Evolutionary conservation across 2,888 invertebrate species (phyloP), one percentile per base, ranked within the genome.

Genomic region (Zygothrica quintamaculata): DNA sequence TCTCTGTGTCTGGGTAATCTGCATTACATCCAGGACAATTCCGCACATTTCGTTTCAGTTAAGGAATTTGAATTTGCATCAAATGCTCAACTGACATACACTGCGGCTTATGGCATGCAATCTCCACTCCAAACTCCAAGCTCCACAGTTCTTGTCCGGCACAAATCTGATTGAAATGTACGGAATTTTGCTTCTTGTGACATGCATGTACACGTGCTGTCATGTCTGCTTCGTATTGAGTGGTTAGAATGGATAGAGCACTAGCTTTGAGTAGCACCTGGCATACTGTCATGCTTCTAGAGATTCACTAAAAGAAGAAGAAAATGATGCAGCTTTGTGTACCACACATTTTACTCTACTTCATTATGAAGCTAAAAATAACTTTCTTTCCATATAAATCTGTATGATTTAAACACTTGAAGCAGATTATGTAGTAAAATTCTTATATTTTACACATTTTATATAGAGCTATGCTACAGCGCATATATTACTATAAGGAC

Each of bases 151-250:
- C n/a, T n/a, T n/a, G 52, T 57, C 46, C 5, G 37, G n/a, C 58
- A 46, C 40, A 42, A 53, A 55, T 77, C 66, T 84, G 80, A 87
- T 86, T 86, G 79, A 81, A 87, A 84, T 81, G 72, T 47, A 58
- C 65, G 46, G 64, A 65, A 65, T 59, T 40, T 52, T 50, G 44
- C 53, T 36, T 18, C 37, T 34, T 59, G 46, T 56, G 47, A 53
- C 68, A 52, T 57, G 64, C 9, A 29, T 29, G 29, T 9, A 29
- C 36, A 43, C 61, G 44, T 33, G 18, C 44, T 43, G 29, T 9
- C 29, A 29, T 8, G 29, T n/a, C 29, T n/a, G 7, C n/a, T 22
- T 22, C 18, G 5, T 22, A 22, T 22, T 22, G 18, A 22, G 18
- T 22, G 2, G 37, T 9, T 18, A 44, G 25, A n/a, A n/a, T n/a